These are phyloP conservation scores for Marisa cornuarietis DNA, from an alignment of 1,140 invertebrate genomes.

Conservation along the genomic window DNA sequence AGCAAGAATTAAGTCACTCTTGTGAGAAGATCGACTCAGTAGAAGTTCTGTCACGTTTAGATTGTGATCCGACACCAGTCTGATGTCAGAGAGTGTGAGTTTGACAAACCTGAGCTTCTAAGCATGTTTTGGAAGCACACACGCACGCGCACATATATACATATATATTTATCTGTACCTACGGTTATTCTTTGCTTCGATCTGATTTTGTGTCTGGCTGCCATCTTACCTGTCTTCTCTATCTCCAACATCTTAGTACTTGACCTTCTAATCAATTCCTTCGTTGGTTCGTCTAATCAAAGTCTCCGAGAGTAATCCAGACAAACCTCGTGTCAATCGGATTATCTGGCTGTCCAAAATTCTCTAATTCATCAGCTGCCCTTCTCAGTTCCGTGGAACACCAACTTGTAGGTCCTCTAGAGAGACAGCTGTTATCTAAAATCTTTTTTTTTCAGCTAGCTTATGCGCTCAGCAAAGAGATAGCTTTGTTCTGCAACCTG, in stretches of 20 bases:
- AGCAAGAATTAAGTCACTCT: not conserved
- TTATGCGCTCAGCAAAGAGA: conserved; percentile 17
- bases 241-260: not conserved
- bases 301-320: not conserved
- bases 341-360: not conserved
- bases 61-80: not conserved
- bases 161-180: not conserved
- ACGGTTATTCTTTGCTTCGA: not conserved
- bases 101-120: not conserved
- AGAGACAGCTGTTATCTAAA: not conserved
- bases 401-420: no score
- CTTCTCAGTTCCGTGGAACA: not conserved
- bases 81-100: not conserved
- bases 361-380: not conserved
- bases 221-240: not conserved
- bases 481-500: conserved; percentile 16
- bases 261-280: not conserved
- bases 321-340: no score
- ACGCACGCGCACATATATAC: not conserved
- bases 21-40: not conserved
- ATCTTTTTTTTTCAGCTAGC: conserved; percentile 8
- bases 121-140: not conserved
- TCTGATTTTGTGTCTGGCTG: not conserved
- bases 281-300: not conserved
- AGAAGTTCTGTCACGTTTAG: not conserved